A percentile compares a stretch with the other conserved stretches of the same genome.
Evolutionary conservation across 2,113 vertebrate species (phyloP).

Genomic region (Grantiella picta): DNA sequence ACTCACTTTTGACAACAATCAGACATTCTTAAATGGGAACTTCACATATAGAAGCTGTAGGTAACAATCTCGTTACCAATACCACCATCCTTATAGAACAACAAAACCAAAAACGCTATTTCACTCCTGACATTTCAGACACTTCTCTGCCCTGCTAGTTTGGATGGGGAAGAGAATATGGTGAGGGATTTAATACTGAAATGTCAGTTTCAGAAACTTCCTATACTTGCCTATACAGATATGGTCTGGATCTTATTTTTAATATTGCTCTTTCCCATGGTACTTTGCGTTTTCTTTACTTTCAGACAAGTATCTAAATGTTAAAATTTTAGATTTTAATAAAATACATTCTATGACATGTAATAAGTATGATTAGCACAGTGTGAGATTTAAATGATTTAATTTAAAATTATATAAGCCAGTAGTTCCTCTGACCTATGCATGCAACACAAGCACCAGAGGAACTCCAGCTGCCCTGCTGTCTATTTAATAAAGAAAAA

Average conservation of each 20-base stretch:
- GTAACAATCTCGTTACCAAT: not conserved
- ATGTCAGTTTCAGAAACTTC: not conserved
- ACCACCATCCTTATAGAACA: not conserved
- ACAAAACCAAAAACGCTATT: not conserved
- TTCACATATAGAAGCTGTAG: not conserved
- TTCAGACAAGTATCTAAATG: not conserved
- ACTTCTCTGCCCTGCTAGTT: not conserved
- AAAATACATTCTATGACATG: not conserved
- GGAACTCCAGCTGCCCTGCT: not conserved
- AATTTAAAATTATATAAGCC: not conserved
- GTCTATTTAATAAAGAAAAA: not conserved
- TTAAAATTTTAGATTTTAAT: not conserved
- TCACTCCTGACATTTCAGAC: not conserved
- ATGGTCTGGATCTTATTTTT: not conserved
- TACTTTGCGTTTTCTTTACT: not conserved
- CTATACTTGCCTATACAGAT: not conserved
- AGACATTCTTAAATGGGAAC: not conserved
- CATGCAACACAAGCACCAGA: not conserved
- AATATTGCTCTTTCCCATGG: not conserved
- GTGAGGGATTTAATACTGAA: not conserved
- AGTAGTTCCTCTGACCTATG: not conserved
- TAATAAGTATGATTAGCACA: not conserved
- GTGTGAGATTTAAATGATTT: not conserved
- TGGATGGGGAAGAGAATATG: not conserved
- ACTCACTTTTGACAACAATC: fast-evolving